A percentile compares a stretch with the other conserved stretches of the same genome.
Conservation (phyloP, 2,888 invertebrate genomes). For the Thumatha senex region DNA sequence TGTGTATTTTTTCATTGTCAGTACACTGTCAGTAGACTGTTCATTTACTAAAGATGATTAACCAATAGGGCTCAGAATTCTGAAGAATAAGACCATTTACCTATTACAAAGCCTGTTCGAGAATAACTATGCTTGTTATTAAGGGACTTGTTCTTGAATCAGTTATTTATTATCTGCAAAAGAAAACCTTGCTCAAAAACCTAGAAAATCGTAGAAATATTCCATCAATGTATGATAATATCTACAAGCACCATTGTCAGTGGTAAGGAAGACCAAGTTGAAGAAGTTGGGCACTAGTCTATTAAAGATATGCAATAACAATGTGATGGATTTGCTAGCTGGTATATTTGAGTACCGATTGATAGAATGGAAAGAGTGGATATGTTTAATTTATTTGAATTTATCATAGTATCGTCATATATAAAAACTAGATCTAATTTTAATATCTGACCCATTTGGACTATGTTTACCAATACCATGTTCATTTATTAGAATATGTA, state of each 20-base stretch:
- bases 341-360: constrained; percentile 88
- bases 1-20: too few species aligned
- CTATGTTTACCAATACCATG: too few species aligned
- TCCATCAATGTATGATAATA: constrained; percentile 52
- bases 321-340: constrained; percentile 47
- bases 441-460: too few species aligned
- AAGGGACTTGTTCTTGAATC: constrained; percentile 83
- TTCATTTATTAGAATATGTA: too few species aligned
- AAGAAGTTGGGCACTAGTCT: neutral
- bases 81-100: constrained; percentile 72
- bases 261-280: neutral
- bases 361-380: constrained; percentile 93
- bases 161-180: constrained; percentile 79
- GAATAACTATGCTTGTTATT: constrained; percentile 83
- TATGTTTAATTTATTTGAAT: too few species aligned
- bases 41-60: constrained; percentile 83
- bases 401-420: too few species aligned
- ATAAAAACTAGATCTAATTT: too few species aligned
- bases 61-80: constrained; percentile 84
- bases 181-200: constrained; percentile 76
- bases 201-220: constrained; percentile 43
- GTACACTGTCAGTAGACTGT: constrained; percentile 61
- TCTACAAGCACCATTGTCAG: neutral
- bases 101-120: constrained; percentile 87
- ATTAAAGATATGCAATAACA: constrained; percentile 1